phyloP scores from a whole-genome alignment of 2,113 vertebrate genomes.

The Bujurquina vittata region DNA sequence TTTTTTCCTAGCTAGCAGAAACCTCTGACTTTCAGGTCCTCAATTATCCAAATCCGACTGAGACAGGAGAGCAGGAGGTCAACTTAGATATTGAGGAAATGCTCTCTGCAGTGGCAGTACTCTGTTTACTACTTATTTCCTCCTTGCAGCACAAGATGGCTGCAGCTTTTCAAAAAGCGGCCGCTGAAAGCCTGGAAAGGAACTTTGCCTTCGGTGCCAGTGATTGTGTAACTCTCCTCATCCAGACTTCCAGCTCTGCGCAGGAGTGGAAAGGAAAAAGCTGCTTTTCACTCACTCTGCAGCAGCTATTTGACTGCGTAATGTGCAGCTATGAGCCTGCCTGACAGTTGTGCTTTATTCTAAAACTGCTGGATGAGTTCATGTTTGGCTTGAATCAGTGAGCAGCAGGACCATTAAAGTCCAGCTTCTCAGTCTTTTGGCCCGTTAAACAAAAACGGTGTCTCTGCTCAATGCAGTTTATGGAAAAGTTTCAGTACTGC shows the following conservation, averaged over 20 bases:
- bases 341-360: not conserved
- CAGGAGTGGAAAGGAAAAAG: not conserved
- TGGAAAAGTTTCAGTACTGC: no score
- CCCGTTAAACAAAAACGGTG: no score
- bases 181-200: not conserved
- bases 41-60: no score
- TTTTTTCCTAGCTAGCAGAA: no score
- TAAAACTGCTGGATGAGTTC: not conserved
- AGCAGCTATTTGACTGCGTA: not conserved
- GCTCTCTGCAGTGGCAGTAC: not conserved
- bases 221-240: not conserved
- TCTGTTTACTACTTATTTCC: constrained; percentile 6
- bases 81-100: not conserved
- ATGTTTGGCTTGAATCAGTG: not conserved
- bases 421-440: no score
- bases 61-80: not conserved
- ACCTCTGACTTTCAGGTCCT: no score
- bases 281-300: no score
- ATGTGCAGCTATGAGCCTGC: not conserved
- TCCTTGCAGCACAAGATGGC: constrained; percentile 23
- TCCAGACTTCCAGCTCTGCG: not conserved
- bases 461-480: not conserved
- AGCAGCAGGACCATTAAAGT: not conserved
- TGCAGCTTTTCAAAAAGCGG: constrained; percentile 1
- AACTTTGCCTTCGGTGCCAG: not conserved